Base-by-base conservation (phyloP, 2,888 invertebrate genomes). In the Machimus rusticus region DNA sequence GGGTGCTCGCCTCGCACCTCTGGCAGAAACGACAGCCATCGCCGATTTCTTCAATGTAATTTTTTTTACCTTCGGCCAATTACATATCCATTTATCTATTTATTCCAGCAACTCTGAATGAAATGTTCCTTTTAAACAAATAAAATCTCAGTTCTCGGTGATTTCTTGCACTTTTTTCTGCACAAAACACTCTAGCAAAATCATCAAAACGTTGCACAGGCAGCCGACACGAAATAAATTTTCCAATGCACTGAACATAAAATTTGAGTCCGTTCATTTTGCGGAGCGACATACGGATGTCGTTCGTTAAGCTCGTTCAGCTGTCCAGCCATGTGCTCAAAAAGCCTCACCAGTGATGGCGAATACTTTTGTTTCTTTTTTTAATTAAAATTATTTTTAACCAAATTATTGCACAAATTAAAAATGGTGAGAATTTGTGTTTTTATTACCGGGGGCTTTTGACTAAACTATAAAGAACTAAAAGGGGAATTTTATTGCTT, bases 181-280 rank as follows among this genome's bases (percentile, higher is more conserved):
- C 84, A 84, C 84, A 84, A 84, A 84, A 84, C 84, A 82, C 82
- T 79, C 43, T 57, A 12, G 37, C 66, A 84, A 84, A 84, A 84
- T 74, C 51, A 84, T 43, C 66, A 84, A 84, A 84, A 84, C 84
- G 84, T 66, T 82, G 34, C 66, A 84, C 84, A 43, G 74, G 66
- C 84, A 84, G 74, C 66, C 84, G 74, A 84, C 84, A 84, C 84
- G 84, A 84, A 84, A 84, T 84, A 84, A 84, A 84, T 84, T 84
- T 84, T 84, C 23, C 84, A 84, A 66, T 84, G 74, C 84, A 84
- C 84, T 84, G 84, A 84, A 84, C 66, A 12, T n/a, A 6, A 74
- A 74, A 16, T 57, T 37, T 66, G 66, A 28, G 6, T 51, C n/a
- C 51, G 51, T 51, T 19, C 51, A n/a, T 51, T 51, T n/a, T 51